Percentiles rank a stretch among this genome's conserved stretches.
Conservation (phyloP, 2,888 invertebrate genomes). For the Macroteleia sp. region DNA sequence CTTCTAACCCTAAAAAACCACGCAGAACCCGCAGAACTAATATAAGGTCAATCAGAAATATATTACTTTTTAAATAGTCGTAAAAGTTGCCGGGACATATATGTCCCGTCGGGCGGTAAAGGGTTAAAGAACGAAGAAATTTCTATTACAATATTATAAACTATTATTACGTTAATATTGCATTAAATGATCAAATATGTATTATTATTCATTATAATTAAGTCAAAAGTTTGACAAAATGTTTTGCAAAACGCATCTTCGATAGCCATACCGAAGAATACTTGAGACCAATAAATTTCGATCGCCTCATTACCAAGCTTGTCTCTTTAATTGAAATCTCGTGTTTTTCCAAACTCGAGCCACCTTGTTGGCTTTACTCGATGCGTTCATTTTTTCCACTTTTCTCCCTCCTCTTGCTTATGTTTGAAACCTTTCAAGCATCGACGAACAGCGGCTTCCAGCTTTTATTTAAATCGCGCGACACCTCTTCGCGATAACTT, state of each 20-base stretch:
- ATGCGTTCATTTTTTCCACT: conserved; percentile 57
- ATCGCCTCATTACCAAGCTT: conserved; percentile 86
- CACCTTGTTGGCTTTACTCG: conserved; percentile 56
- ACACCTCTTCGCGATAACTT: conserved; percentile 75
- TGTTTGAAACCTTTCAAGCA: conserved; percentile 63
- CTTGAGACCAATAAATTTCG: conserved; percentile 79
- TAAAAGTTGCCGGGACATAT: no score
- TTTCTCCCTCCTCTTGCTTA: conserved; percentile 52
- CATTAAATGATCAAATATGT: no score
- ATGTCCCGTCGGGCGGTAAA: no score
- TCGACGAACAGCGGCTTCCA: conserved; percentile 69
- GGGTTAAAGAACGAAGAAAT: no score
- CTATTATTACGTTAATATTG: no score
- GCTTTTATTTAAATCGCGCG: conserved; percentile 75
- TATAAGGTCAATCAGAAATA: no score
- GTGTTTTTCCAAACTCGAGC: conserved; percentile 83
- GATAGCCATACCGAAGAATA: conserved; percentile 72
- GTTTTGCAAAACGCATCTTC: conserved; percentile 34
- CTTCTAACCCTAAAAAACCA: no score
- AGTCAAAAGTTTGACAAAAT: conserved; percentile 23
- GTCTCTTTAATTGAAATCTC: conserved; percentile 87
- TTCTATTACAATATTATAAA: no score
- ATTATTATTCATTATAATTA: no score
- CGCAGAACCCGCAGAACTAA: no score
- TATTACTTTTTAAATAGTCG: no score